These are phyloP conservation scores for Neostethus bicornis DNA, from an alignment of 2,797 vertebrate genomes.

Conservation along the genomic window DNA sequence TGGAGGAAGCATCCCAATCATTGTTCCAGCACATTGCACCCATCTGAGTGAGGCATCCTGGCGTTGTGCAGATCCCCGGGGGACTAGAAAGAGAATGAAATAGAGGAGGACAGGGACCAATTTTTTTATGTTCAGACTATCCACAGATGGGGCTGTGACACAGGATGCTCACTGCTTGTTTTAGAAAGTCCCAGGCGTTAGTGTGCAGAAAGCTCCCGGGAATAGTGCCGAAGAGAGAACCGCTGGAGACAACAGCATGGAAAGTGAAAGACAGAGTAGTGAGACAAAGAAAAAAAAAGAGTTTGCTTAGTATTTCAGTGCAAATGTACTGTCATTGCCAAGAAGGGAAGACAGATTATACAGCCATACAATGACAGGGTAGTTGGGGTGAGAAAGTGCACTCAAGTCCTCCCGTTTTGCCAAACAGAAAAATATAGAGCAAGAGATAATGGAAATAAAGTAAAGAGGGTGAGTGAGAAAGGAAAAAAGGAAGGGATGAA, in stretches of 20 bases:
- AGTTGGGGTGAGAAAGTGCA: slow-evolving; percentile 63
- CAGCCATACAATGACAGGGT: slow-evolving; percentile 70
- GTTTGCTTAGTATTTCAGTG: slow-evolving; percentile 72
- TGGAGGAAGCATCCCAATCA: slow-evolving; percentile 65
- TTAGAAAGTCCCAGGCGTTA: slow-evolving; percentile 75
- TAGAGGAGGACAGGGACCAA: slow-evolving; percentile 71
- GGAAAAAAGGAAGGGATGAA: slow-evolving; percentile 62
- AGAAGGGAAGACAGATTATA: slow-evolving; percentile 75
- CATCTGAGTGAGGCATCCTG: slow-evolving; percentile 71
- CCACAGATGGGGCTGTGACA: slow-evolving; percentile 75
- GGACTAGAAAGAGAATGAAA: slow-evolving; percentile 57
- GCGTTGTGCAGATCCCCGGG: slow-evolving; percentile 62
- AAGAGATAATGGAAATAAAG: slow-evolving; percentile 69
- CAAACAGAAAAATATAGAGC: slow-evolving; percentile 74
- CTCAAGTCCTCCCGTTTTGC: slow-evolving; percentile 64
- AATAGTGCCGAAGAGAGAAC: slow-evolving; percentile 60
- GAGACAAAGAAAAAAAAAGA: slow-evolving; percentile 49
- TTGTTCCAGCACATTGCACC: slow-evolving; percentile 79
- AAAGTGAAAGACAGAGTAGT: slow-evolving; percentile 36
- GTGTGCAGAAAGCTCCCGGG: slow-evolving; percentile 67
- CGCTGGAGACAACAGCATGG: slow-evolving; percentile 65
- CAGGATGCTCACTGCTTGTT: slow-evolving; percentile 76
- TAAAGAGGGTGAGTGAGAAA: slow-evolving; percentile 59
- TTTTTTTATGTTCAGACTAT: slow-evolving; percentile 75
- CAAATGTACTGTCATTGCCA: slow-evolving; percentile 74